Conservation (phyloP, 2,113 vertebrate genomes). For the Mustelus asterias region DNA sequence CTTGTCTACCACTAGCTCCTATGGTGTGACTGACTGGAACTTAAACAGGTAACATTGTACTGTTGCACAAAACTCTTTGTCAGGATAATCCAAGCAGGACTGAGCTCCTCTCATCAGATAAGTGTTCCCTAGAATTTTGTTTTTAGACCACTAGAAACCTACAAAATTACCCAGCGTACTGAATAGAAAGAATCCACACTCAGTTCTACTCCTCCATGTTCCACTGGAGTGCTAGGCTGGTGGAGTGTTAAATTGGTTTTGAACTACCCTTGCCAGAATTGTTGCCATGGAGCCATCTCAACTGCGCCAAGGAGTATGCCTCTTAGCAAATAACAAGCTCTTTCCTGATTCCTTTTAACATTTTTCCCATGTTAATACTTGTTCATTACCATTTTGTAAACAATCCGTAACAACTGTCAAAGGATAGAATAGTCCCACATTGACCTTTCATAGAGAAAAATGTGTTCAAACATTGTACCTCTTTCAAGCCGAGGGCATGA, state of each 20-base stretch:
- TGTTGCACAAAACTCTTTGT: neutral
- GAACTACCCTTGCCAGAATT: neutral
- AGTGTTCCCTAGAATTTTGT: neutral
- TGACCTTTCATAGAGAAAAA: neutral
- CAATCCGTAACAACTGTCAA: neutral
- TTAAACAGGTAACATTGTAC: neutral
- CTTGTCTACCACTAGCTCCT: neutral
- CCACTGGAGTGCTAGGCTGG: neutral
- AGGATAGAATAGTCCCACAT: neutral
- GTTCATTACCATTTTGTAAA: neutral
- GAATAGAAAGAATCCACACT: neutral
- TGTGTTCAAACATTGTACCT: neutral
- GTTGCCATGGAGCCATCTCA: neutral
- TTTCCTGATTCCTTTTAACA: neutral
- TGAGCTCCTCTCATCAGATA: neutral
- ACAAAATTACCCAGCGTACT: neutral
- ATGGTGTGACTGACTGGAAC: neutral
- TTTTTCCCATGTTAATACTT: neutral
- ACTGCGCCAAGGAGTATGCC: neutral
- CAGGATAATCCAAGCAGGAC: neutral
- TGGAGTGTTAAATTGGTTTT: neutral
- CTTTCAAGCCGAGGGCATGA: neutral
- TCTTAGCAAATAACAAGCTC: neutral
- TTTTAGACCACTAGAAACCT: neutral
- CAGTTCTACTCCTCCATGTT: neutral